Base-by-base conservation (phyloP, 2,113 vertebrate genomes). In the Podarcis muralis region DNA sequence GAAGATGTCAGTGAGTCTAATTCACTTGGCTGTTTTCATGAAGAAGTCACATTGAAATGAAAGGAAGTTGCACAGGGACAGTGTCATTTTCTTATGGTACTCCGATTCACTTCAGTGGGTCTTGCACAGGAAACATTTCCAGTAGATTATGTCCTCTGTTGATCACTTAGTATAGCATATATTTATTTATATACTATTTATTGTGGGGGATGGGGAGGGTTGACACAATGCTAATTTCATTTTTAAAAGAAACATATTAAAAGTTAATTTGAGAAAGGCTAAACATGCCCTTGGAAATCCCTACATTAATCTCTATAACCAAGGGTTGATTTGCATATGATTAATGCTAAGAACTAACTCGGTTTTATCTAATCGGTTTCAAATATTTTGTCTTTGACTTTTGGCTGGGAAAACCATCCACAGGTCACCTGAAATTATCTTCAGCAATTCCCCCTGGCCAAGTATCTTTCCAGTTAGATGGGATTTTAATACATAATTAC, bases 401-500 rank as follows among this genome's bases (percentile, higher is more conserved):
- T 37, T 84, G 62, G 32, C 69, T 76, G 85, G 53, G 80, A 40
- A 91, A 85, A 87, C 93, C 92, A 94, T 93, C 69, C 91, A 89
- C 85, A 88, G 65, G 76, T 91, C 87, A 74, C 48, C 43, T 92
- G 68, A 92, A 94, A 87, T 94, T 84, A 84, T 90, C 92, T 90
- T 22, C 27, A 71, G 79, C 74, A 91, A 89, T 93, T 94, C 89
- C 81, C 85, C 90, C 65, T 93, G 91, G 87, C 85, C 20, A 9
- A 74, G 71, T 92, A 35, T 75, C 23, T 84, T 92, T 93, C 53
- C 68, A 86, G 79, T 87, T 93, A 91, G 43, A 88, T 93, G 88
- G 86, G 87, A 87, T 90, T 92, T 81, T 91, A 87, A 90, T 20
- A 35, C 86, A 87, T 92, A 93, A 92, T 90, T 95, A 86, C 80